Conservation (phyloP, 2,113 vertebrate species). For the Junco hyemalis region DNA sequence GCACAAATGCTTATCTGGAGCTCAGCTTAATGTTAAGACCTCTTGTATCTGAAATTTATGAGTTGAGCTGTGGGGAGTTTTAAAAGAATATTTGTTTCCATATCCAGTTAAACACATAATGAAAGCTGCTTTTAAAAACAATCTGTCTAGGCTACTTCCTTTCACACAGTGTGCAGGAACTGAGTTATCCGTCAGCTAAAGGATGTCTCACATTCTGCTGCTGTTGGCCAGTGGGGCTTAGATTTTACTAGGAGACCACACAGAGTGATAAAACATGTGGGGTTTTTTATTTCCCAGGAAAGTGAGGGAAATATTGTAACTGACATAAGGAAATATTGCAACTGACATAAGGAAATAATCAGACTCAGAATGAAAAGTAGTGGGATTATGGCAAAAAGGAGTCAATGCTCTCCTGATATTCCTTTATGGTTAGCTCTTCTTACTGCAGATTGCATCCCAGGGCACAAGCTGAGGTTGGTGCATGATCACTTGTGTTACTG, state of each 20-base stretch:
- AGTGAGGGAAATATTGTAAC: neutral
- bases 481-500: neutral
- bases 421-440: neutral
- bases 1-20: neutral
- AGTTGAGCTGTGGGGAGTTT: neutral
- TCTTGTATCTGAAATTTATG: neutral
- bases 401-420: neutral
- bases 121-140: neutral
- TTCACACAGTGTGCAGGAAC: neutral
- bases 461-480: neutral
- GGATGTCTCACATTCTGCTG: neutral
- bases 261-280: accelerated
- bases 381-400: neutral
- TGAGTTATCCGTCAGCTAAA: neutral
- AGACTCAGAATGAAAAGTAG: neutral
- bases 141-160: neutral
- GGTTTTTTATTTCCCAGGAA: accelerated
- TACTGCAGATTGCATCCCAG: accelerated
- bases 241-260: neutral
- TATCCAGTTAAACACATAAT: neutral
- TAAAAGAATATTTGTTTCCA: neutral
- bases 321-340: neutral
- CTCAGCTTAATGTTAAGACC: neutral
- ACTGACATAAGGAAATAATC: neutral
- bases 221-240: neutral